Conservation (phyloP, 2,888 invertebrate genomes). For the Ariolimax columbianus region DNA sequence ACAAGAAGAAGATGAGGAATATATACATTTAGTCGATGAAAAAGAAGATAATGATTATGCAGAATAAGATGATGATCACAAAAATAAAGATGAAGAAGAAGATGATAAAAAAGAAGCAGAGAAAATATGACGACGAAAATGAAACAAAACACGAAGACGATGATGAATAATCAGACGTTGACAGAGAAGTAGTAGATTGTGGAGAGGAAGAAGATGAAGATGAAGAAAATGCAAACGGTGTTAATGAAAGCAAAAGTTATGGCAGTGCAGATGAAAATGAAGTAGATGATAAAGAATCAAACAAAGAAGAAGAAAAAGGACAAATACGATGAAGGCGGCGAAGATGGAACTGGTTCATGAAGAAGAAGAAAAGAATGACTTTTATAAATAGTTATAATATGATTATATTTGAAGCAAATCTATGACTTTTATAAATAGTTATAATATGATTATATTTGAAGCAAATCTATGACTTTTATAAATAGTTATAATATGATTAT, state of each 20-base stretch:
- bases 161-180: background rate
- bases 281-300: background rate
- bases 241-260: background rate
- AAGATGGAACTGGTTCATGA: background rate
- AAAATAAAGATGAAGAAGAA: constrained; percentile 4
- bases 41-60: too few relatives aligned
- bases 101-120: background rate
- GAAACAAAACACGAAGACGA: background rate
- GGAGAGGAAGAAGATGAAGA: background rate
- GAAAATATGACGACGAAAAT: background rate
- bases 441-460: too few relatives aligned
- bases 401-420: too few relatives aligned
- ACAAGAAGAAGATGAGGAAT: too few relatives aligned
- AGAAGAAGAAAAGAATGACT: background rate
- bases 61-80: too few relatives aligned
- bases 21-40: too few relatives aligned
- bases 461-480: too few relatives aligned
- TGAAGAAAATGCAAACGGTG: background rate
- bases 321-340: background rate
- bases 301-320: background rate
- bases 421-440: too few relatives aligned
- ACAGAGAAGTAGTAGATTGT: background rate
- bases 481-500: too few relatives aligned
- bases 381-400: background rate
- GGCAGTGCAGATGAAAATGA: background rate